These are phyloP conservation scores for Mesocentrotus franciscanus DNA, from an alignment of 53 echinoderm and acorn worm genomes.

Conservation along the genomic window DNA sequence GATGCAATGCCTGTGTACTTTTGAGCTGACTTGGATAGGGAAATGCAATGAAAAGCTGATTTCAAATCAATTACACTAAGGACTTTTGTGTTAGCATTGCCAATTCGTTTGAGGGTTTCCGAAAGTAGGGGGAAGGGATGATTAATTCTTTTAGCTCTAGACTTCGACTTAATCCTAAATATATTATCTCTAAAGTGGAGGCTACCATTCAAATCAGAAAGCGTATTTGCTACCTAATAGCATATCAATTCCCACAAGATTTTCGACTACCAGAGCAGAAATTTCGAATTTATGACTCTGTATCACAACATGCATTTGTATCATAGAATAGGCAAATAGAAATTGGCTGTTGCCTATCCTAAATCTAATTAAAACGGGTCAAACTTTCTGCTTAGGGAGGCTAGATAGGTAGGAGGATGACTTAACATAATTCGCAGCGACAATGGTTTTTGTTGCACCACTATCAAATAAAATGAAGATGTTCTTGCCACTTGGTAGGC, in stretches of 20 bases:
- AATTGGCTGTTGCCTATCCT: constrained; percentile 27
- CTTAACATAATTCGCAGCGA: not conserved
- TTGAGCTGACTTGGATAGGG: too few species aligned
- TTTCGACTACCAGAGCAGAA: not conserved
- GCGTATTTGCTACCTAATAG: constrained; percentile 59
- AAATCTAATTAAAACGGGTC: constrained; percentile 6
- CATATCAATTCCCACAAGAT: constrained; percentile 37
- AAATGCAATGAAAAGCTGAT: too few species aligned
- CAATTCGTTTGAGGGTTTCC: too few species aligned
- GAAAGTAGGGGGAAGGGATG: too few species aligned
- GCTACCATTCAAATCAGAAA: constrained; percentile 52
- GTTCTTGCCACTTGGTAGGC: constrained; percentile 47
- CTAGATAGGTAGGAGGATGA: constrained; percentile 32
- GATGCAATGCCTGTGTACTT: too few species aligned
- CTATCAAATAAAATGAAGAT: constrained; percentile 66
- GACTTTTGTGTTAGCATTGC: too few species aligned
- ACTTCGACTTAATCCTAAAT: constrained; percentile 42
- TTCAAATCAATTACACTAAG: too few species aligned
- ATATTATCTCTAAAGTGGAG: constrained; percentile 27
- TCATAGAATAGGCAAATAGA: not conserved
- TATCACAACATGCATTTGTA: not conserved
- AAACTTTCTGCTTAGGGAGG: not conserved
- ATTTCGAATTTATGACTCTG: constrained; percentile 42
- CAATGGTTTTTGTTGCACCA: constrained; percentile 61
- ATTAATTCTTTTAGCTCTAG: too few species aligned